A percentile compares a stretch with the other conserved stretches of the same genome.
Evolutionary conservation across 2,797 vertebrate species (phyloP).

Genomic region (Paratrypauchen microcephalus): DNA sequence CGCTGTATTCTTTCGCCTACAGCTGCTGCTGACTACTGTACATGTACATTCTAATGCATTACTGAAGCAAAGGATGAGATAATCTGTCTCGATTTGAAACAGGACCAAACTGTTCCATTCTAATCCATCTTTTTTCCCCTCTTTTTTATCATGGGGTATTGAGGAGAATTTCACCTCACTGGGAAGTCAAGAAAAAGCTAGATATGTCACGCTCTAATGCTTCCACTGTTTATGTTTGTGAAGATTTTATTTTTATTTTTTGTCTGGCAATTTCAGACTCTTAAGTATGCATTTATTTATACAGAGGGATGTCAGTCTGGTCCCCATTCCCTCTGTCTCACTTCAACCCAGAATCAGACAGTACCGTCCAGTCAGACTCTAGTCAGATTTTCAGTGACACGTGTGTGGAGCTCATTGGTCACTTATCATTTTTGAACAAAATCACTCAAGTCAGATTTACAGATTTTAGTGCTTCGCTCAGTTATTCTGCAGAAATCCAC

Average conservation of each 20-base stretch:
- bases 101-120: slow-evolving; percentile 72
- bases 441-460: too few species aligned
- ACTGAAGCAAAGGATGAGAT: slow-evolving; percentile 73
- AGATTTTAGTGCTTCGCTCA: too few species aligned
- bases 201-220: slow-evolving; percentile 77
- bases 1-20: slow-evolving; percentile 51
- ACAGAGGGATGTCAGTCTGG: too few species aligned
- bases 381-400: too few species aligned
- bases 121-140: slow-evolving; percentile 74
- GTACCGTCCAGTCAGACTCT: too few species aligned
- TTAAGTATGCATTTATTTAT: too few species aligned
- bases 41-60: slow-evolving; percentile 65
- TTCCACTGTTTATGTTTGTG: slow-evolving; percentile 73
- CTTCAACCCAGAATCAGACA: too few species aligned
- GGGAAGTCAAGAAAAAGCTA: slow-evolving; percentile 70
- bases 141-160: slow-evolving; percentile 53
- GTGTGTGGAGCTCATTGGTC: too few species aligned
- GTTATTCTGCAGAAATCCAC: too few species aligned
- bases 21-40: slow-evolving; percentile 58
- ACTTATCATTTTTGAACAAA: too few species aligned
- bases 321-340: too few species aligned
- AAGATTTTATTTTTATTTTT: slow-evolving; percentile 60
- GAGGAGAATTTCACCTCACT: slow-evolving; percentile 67
- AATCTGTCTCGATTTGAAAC: slow-evolving; percentile 82
- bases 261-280: too few species aligned